Evolutionary conservation across 2,888 invertebrate genomes (phyloP).

Genomic region (Coremacera marginata): DNA sequence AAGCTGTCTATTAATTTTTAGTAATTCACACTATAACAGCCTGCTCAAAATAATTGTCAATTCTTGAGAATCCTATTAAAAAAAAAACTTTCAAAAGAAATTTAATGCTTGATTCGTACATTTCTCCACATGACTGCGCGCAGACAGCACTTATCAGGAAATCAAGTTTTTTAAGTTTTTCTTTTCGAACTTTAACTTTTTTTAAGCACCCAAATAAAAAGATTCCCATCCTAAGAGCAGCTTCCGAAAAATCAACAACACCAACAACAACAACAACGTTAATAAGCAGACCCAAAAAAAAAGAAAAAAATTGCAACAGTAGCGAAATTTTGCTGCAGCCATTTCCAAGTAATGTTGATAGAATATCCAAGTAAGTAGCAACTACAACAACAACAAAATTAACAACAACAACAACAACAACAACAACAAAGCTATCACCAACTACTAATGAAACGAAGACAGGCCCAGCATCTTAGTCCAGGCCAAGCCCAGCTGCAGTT

Average conservation of each 20-base stretch:
- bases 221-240: conserved; percentile 11
- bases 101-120: conserved; percentile 25
- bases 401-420: not conserved
- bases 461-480: not conserved
- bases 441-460: not conserved
- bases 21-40: not conserved
- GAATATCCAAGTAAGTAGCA: conserved; percentile 7
- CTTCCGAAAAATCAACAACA: not conserved
- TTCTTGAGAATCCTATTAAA: conserved; percentile 22
- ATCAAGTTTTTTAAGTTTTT: conserved; percentile 9
- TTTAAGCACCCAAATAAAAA: not conserved
- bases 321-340: conserved; percentile 26
- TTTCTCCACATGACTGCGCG: not conserved
- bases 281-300: not conserved
- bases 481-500: conserved; percentile 32
- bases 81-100: conserved; percentile 18
- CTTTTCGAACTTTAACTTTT: not conserved
- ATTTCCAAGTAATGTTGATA: conserved; percentile 36
- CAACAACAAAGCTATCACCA: not conserved
- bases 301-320: conserved; percentile 33
- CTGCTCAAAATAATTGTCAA: conserved; percentile 28
- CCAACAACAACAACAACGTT: not conserved
- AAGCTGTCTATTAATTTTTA: no score
- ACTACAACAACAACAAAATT: conserved; percentile 5
- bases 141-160: not conserved